Percentiles rank a stretch among this genome's conserved stretches.
phyloP scores from a whole-genome alignment of 2,888 invertebrate species.

The Ormyrus pomaceus region DNA sequence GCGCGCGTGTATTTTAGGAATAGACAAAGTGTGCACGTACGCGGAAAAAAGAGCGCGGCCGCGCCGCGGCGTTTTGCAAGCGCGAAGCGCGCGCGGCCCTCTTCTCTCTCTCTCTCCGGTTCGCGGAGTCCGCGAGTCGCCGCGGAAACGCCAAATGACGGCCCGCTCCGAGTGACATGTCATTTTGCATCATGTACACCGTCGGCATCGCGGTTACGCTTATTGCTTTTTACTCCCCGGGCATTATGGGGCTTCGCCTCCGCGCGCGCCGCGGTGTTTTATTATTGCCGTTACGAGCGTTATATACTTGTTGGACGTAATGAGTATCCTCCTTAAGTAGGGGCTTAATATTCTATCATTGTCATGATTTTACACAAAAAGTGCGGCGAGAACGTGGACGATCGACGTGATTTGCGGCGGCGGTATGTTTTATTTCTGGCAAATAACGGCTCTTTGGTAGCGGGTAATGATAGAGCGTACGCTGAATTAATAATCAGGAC shows the following conservation, averaged over 20 bases:
- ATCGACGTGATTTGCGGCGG: neutral
- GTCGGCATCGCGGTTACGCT: neutral
- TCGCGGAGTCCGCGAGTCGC: neutral
- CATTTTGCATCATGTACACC: neutral
- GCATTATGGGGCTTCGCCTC: too few relatives aligned
- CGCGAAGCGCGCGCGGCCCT: neutral
- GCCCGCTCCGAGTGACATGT: constrained; percentile 3
- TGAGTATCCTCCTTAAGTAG: neutral
- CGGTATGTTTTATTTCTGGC: too few relatives aligned
- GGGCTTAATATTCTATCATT: constrained; percentile 16
- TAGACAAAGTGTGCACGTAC: constrained; percentile 40
- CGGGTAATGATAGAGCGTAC: too few relatives aligned
- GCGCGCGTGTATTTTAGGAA: constrained; percentile 5
- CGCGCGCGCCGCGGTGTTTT: neutral
- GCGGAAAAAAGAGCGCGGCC: constrained; percentile 24
- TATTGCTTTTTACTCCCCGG: neutral
- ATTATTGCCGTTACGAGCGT: too few relatives aligned
- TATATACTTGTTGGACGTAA: neutral
- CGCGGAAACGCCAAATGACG: constrained; percentile 23
- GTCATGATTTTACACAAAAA: neutral
- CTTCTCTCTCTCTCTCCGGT: neutral
- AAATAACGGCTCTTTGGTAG: too few relatives aligned
- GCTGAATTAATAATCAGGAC: too few relatives aligned
- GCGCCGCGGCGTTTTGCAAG: constrained; percentile 34
- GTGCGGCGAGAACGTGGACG: neutral